Evolutionary conservation across 2,888 invertebrate genomes (phyloP).

Genomic region (Zygothrica quintamaculata): DNA sequence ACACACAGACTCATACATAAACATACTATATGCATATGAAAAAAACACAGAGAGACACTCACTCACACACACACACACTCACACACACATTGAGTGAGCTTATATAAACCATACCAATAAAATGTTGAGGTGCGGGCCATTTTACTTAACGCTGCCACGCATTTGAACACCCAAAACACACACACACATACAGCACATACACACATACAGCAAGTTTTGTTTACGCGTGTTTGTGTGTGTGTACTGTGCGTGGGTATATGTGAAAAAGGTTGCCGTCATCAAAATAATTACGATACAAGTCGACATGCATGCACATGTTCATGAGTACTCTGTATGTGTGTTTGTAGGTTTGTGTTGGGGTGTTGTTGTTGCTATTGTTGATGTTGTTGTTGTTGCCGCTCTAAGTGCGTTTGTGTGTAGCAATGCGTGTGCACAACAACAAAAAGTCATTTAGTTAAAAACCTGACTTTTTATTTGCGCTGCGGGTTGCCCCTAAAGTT

Average conservation of each 20-base stretch:
- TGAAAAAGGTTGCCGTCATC: conserved; percentile 76
- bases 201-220: conserved; percentile 9
- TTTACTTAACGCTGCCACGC: conserved; percentile 65
- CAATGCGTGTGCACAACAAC: conserved; percentile 80
- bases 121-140: conserved; percentile 67
- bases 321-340: background rate
- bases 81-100: background rate
- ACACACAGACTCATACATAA: conserved; percentile 4
- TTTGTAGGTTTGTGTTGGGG: conserved; percentile 21
- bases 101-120: conserved; percentile 32
- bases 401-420: conserved; percentile 81
- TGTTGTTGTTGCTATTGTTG: conserved; percentile 21
- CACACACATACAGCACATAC: conserved; percentile 10
- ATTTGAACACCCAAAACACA: conserved; percentile 26
- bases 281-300: conserved; percentile 80
- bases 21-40: too few relatives aligned
- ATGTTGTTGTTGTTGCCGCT: conserved; percentile 36
- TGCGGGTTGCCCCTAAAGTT: conserved; percentile 67
- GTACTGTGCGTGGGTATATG: conserved; percentile 31
- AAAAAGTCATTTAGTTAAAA: conserved; percentile 81
- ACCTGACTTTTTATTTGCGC: conserved; percentile 81
- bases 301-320: conserved; percentile 70
- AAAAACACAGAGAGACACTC: conserved; percentile 44
- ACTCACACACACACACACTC: conserved; percentile 6
- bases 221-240: conserved; percentile 4